phyloP scores from a whole-genome alignment of 1,140 invertebrate species.

The Eufriesea mexicana region DNA sequence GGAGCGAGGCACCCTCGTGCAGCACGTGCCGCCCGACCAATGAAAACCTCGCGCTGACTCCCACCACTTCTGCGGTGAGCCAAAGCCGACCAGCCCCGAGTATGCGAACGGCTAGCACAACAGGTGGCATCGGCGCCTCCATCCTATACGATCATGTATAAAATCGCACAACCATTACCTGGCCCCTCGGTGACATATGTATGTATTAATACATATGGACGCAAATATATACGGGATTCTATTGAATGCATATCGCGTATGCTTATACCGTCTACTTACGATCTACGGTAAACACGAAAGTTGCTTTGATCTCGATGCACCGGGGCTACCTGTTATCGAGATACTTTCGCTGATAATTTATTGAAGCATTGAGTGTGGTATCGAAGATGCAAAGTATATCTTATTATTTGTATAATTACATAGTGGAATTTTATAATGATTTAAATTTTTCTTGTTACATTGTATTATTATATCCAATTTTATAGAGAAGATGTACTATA shows the following conservation, averaged over 20 bases:
- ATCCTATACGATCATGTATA: constrained; percentile 51
- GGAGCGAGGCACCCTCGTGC: constrained; percentile 76
- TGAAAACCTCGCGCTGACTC: constrained; percentile 46
- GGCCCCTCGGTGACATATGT: neutral
- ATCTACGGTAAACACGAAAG: neutral
- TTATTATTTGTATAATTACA: too few species aligned
- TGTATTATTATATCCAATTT: too few species aligned
- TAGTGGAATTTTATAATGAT: too few species aligned
- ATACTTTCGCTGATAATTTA: too few species aligned
- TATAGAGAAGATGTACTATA: too few species aligned
- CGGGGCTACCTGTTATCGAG: too few species aligned
- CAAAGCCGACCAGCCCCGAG: constrained; percentile 43
- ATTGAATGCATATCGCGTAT: neutral
- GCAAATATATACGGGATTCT: neutral
- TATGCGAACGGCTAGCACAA: constrained; percentile 68
- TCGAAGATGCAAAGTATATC: too few species aligned
- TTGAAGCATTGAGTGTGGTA: too few species aligned
- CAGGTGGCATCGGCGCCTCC: constrained; percentile 79
- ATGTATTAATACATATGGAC: neutral
- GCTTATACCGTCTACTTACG: neutral
- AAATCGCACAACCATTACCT: constrained; percentile 48
- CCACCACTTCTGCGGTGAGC: constrained; percentile 54
- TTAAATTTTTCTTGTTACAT: too few species aligned
- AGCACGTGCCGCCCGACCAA: constrained; percentile 81
- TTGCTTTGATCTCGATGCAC: neutral